These are phyloP conservation scores for Bedellia somnulentella DNA, from an alignment of 2,888 invertebrate species.

Conservation along the genomic window DNA sequence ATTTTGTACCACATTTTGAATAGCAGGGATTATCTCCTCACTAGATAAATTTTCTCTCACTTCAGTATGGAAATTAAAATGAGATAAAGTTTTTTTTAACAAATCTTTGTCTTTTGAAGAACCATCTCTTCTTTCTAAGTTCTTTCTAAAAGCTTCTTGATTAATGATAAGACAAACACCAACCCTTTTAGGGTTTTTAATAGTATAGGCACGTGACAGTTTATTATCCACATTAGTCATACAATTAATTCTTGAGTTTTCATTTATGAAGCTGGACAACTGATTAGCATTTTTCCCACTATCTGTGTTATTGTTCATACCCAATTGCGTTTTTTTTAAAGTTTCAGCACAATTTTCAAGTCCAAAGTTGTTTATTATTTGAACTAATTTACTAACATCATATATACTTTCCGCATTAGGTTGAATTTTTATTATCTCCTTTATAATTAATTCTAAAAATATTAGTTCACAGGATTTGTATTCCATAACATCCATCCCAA, in stretches of 20 bases:
- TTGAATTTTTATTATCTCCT: constrained; percentile 14
- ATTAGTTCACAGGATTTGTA: constrained; percentile 1
- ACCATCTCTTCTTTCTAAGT: constrained; percentile 24
- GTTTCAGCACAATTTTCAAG: constrained; percentile 21
- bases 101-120: constrained; percentile 27
- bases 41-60: constrained; percentile 26
- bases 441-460: constrained; percentile 15
- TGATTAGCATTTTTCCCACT: too few relatives aligned
- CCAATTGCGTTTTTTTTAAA: constrained; percentile 22
- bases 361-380: constrained; percentile 28
- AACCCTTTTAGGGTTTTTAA: constrained; percentile 28
- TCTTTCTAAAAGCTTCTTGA: constrained; percentile 30
- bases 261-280: too few relatives aligned
- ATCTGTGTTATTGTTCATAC: constrained; percentile 14
- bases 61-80: constrained; percentile 33
- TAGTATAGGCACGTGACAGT: constrained; percentile 21
- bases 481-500: not conserved
- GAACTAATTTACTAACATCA: constrained; percentile 22
- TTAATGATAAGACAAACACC: constrained; percentile 46
- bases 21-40: constrained; percentile 25
- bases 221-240: constrained; percentile 20
- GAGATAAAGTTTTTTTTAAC: constrained; percentile 29
- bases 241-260: too few relatives aligned
- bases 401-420: constrained; percentile 14
- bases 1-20: constrained; percentile 24